These are phyloP conservation scores for Chelidonichthys spinosus DNA, from an alignment of 2,797 vertebrate species.

Conservation along the genomic window DNA sequence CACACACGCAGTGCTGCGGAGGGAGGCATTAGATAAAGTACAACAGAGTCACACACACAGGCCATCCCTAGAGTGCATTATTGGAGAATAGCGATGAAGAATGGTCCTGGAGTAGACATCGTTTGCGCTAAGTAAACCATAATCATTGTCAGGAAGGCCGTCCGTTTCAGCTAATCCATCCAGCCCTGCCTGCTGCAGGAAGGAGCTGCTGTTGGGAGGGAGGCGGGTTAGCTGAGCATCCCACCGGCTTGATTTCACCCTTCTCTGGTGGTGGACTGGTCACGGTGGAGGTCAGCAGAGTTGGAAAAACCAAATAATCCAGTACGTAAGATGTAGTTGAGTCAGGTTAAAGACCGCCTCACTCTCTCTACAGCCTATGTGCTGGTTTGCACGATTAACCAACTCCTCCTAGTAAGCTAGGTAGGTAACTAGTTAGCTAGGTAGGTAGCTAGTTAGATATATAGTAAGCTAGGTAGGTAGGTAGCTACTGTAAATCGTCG, in stretches of 20 bases:
- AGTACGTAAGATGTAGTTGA: background rate
- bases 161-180: conserved; percentile 47
- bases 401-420: background rate
- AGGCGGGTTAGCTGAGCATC: background rate
- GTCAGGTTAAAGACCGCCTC: conserved; percentile 6
- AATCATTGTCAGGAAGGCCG: conserved; percentile 71
- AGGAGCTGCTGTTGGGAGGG: background rate
- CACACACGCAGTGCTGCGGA: background rate
- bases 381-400: background rate
- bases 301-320: conserved; percentile 31
- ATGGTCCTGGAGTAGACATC: conserved; percentile 48
- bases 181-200: conserved; percentile 11
- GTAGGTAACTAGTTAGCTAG: too few relatives aligned
- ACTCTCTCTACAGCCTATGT: background rate
- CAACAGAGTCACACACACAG: conserved; percentile 39
- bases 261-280: background rate
- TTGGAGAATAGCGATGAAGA: conserved; percentile 66
- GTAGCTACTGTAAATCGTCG: too few relatives aligned
- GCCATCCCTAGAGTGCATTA: conserved; percentile 47
- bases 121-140: conserved; percentile 79
- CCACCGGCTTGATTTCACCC: conserved; percentile 12
- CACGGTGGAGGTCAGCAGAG: conserved; percentile 22
- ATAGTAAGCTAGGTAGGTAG: too few relatives aligned
- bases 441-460: too few relatives aligned
- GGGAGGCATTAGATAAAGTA: conserved; percentile 37